phyloP scores from a whole-genome alignment of 2,888 invertebrate species.

The Drosophila hamatofila region DNA sequence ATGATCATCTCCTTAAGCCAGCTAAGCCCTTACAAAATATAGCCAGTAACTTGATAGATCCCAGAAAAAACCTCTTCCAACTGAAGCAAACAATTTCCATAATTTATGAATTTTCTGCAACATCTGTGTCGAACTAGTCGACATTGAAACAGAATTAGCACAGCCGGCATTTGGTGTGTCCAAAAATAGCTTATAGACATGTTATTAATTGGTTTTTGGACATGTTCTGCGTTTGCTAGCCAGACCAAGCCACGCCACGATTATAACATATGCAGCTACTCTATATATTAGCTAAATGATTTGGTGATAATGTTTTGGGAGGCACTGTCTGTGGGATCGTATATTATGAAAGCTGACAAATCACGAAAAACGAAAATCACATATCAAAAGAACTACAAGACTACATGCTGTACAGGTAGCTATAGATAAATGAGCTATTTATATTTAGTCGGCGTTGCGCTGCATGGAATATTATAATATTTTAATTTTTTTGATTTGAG shows the following conservation, averaged over 20 bases:
- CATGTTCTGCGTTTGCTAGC: conserved; percentile 53
- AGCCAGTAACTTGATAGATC: conserved; percentile 16
- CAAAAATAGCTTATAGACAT: conserved; percentile 65
- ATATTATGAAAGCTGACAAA: conserved; percentile 42
- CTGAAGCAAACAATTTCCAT: conserved; percentile 29
- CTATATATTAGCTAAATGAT: conserved; percentile 35
- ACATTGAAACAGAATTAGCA: conserved; percentile 72
- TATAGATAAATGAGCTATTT: conserved; percentile 5
- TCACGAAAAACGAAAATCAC: conserved; percentile 24
- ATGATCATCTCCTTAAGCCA: conserved; percentile 2
- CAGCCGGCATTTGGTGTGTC: conserved; percentile 35
- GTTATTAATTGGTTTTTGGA: conserved; percentile 78
- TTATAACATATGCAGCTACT: conserved; percentile 15
- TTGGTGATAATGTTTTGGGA: conserved; percentile 35
- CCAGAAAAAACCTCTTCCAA: neutral
- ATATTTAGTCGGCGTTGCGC: neutral
- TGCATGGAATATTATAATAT: neutral
- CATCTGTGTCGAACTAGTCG: conserved; percentile 70
- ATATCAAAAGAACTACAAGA: conserved; percentile 11
- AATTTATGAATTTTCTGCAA: conserved; percentile 41
- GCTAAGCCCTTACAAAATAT: conserved; percentile 1
- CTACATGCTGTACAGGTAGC: conserved; percentile 24
- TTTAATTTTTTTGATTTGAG: too few relatives aligned
- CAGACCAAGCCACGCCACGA: neutral
- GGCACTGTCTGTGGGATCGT: conserved; percentile 5